Evolutionary conservation across 2,797 vertebrate species (phyloP), one percentile per base, ranked within the genome.

Genomic region (Chiroxiphia lanceolata): DNA sequence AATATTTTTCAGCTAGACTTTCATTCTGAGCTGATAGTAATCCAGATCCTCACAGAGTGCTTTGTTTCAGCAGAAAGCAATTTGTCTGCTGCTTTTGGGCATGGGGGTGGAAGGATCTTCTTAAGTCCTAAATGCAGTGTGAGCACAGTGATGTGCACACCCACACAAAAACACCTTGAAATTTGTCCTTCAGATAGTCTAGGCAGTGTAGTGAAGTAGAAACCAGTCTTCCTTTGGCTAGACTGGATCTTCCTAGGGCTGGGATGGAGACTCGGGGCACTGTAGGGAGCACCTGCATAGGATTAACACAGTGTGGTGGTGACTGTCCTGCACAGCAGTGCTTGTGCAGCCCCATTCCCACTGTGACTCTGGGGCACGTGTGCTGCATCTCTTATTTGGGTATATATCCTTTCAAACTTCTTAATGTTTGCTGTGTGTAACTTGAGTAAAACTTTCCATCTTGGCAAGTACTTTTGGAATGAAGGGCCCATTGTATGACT

Each of bases 401-500:
- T 59, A 10, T 34, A 8, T 70, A 23, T 61, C 14, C 33, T 68
- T 90, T 60, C 45, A 71, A 74, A 70, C 25, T n/a, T 47, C 31
- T 82, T 53, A 40, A 4, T 75, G 33, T 57, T 91, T 79, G 51
- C 51, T 76, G 38, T 60, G 40, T 63, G 34, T 53, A 85, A 65
- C 77, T 87, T 38, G 60, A 91, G 82, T 53, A 47, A 83, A 91
- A 72, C 50, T 91, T 94, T 85, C 72, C 57, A n/a, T 72, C 57
- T 88, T 83, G 65, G 77, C 42, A 40, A 69, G 72, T 44, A 16
- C 15, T 59, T 90, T 21, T 59, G 70, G 88, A 94, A 65, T 47
- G 61, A 86, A 79, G 77, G 95, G 44, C 57, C 63, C 20, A 26
- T 81, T 88, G 83, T 90, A 38, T 42, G 60, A 78, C 36, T 57